Base-by-base conservation (phyloP, 2,797 vertebrate species). In the Malacoctenus gilli region DNA sequence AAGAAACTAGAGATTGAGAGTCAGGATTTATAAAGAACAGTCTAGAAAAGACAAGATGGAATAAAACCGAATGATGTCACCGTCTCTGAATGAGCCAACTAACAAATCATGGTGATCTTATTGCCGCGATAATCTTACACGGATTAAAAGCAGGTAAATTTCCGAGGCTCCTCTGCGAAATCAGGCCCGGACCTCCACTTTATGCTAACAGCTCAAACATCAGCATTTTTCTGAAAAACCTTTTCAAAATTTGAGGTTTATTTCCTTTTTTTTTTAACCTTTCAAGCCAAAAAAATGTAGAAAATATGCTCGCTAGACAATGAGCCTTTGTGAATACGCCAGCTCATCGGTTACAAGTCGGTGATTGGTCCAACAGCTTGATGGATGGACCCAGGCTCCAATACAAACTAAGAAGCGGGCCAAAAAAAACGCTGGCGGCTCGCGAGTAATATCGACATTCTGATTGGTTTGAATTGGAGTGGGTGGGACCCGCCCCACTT, bases 381-480 rank as follows among this genome's bases (percentile, higher is more conserved):
- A 85, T 32, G 51, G 80, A 60, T 4, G 0, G 9, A 1, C 15
- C 2, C 7, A 5, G 1, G 1, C 0, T 50, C 72, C 62, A 77
- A 70, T 80, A 0, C 40, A 37, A n/a, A 28, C 38, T 0, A 8
- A 56, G 25, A 28, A 11, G 12, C 30, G 16, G 0, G 1, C 3
- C n/a, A 1, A 2, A 1, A 0, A 6, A 67, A 18, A 82, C 62
- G 83, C 78, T 87, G 23, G n/a, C n/a, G 68, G 2, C 1, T 1
- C 0, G 2, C 0, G 5, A 3, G 1, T 59, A 8, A 0, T 4
- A 4, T 0, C 3, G 5, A 1, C 1, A 5, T 10, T 12, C 0
- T 59, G 57, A 87, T 87, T 86, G 85, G 86, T 16, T 64, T 0
- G 14, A 19, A 56, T 46, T 7, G 15, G 3, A 0, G 0, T 1